Conservation (phyloP, 2,113 vertebrate species). For the Crotalus horridus region DNA sequence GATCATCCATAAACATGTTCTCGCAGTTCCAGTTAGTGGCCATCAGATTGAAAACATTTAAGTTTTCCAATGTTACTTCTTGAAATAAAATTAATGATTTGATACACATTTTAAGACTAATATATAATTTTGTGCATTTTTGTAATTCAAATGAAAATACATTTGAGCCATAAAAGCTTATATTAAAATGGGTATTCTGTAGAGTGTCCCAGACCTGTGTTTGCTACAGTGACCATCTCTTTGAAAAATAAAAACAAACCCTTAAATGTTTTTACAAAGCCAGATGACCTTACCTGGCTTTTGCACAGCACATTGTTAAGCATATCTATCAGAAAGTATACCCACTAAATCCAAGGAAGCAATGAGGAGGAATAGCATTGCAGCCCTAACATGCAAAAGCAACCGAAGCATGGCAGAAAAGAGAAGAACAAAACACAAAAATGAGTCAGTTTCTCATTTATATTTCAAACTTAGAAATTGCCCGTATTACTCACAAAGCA, state of each 20-base stretch:
- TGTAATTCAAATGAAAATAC: background rate
- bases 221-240: background rate
- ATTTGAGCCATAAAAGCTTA: background rate
- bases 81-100: background rate
- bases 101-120: background rate
- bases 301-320: background rate
- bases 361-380: background rate
- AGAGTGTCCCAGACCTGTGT: background rate
- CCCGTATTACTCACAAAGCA: background rate
- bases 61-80: background rate
- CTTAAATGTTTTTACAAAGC: background rate
- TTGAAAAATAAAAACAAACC: background rate
- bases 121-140: background rate
- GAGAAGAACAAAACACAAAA: background rate
- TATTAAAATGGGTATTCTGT: background rate
- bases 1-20: background rate
- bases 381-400: background rate
- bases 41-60: background rate
- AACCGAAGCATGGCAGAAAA: too few species aligned
- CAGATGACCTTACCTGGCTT: background rate
- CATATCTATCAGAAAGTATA: background rate
- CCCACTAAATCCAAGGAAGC: background rate
- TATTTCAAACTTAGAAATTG: background rate
- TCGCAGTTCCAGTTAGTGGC: background rate
- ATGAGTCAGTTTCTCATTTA: background rate